Evolutionary conservation across 2,888 invertebrate species (phyloP).

Genomic region (Agrenia bidenticulata): DNA sequence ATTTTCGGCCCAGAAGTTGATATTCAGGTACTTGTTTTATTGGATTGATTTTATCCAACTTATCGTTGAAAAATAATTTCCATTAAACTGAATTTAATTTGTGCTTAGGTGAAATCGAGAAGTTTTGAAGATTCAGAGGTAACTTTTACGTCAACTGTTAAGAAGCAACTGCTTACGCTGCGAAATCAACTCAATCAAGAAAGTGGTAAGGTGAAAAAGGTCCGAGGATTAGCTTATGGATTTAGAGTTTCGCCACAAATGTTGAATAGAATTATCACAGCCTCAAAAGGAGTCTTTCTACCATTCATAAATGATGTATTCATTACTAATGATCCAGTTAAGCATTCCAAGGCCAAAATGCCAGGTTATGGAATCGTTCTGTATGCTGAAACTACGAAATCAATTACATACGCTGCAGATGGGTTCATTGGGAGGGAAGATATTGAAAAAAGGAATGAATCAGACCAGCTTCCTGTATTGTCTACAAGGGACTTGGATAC

Average conservation of each 20-base stretch:
- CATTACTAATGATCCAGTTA: constrained; percentile 88
- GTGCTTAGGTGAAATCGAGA: constrained; percentile 42
- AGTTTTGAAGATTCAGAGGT: constrained; percentile 63
- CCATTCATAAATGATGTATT: constrained; percentile 94
- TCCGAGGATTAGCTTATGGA: constrained; percentile 88
- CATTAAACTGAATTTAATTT: not conserved
- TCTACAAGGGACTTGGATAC: constrained; percentile 25
- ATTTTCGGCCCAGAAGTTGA: constrained; percentile 50
- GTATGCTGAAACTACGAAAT: constrained; percentile 50
- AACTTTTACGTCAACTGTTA: constrained; percentile 82
- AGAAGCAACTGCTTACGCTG: constrained; percentile 77
- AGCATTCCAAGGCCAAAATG: constrained; percentile 81
- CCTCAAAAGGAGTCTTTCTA: constrained; percentile 85
- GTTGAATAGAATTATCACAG: constrained; percentile 88
- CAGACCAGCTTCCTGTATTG: not conserved
- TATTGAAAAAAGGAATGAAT: constrained; percentile 19
- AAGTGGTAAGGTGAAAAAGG: constrained; percentile 88
- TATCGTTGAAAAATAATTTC: not conserved
- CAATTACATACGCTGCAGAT: constrained; percentile 45
- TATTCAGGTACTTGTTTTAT: constrained; percentile 40
- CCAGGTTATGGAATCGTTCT: constrained; percentile 60
- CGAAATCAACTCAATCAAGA: constrained; percentile 60
- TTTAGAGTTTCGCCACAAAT: constrained; percentile 89
- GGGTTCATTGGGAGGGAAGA: constrained; percentile 48
- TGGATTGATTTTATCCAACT: not conserved